Conservation (phyloP, 2,797 vertebrate species). For the Myotis planiceps region DNA sequence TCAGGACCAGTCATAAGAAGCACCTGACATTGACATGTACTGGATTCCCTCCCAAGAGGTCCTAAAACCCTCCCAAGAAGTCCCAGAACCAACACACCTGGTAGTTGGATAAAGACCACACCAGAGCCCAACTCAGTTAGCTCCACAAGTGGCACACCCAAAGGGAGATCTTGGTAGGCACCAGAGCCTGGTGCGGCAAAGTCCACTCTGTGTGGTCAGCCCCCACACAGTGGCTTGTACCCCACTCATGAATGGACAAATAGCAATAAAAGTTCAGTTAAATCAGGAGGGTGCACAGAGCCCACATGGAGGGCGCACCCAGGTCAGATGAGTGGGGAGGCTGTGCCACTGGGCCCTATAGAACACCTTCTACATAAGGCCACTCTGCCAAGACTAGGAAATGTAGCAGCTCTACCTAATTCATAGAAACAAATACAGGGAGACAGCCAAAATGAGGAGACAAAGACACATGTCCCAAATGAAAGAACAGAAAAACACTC, state of each 20-base stretch:
- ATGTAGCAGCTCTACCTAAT: not conserved
- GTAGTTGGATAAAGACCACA: not conserved
- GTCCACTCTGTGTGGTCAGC: not conserved
- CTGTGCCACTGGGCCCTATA: not conserved
- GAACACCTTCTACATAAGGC: not conserved
- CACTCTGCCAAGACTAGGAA: not conserved
- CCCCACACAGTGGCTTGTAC: not conserved
- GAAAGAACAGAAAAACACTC: not conserved
- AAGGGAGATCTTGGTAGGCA: not conserved
- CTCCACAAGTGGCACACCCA: not conserved
- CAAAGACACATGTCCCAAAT: not conserved
- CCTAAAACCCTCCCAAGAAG: not conserved
- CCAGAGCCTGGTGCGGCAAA: not conserved
- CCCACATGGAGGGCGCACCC: not conserved
- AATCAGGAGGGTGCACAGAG: not conserved
- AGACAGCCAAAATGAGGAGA: not conserved
- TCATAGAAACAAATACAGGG: not conserved
- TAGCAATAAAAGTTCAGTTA: not conserved
- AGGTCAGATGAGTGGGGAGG: not conserved
- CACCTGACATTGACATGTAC: not conserved
- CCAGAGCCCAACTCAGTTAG: not conserved
- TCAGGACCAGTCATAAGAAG: not conserved
- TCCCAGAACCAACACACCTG: not conserved
- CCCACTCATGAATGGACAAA: not conserved
- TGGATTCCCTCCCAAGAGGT: not conserved